A percentile compares a stretch with the other conserved stretches of the same genome.
These are phyloP conservation scores for Zhengitettix transpicula DNA, from an alignment of 2,888 invertebrate genomes.

Conservation along the genomic window DNA sequence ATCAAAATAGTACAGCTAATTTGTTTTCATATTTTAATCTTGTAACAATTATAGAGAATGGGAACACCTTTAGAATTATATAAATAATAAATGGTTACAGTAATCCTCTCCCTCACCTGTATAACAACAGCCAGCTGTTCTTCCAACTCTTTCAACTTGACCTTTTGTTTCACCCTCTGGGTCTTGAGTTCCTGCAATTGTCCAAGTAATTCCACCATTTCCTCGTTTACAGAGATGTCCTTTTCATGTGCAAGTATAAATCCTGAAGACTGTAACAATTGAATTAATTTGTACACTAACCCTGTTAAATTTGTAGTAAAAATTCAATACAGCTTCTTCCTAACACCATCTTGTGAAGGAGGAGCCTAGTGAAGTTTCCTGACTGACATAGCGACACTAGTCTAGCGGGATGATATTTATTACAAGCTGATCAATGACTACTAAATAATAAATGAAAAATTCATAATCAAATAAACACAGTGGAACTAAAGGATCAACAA, in stretches of 20 bases:
- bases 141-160: constrained; percentile 54
- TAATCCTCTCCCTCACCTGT: constrained; percentile 9
- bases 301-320: background rate
- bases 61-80: background rate
- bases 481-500: too few species aligned
- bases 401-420: background rate
- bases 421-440: background rate
- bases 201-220: constrained; percentile 36
- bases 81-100: background rate
- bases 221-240: background rate
- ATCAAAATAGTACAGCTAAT: too few species aligned
- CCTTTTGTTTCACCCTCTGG: constrained; percentile 51
- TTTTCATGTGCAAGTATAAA: background rate
- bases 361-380: too few species aligned
- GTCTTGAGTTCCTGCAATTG: constrained; percentile 54
- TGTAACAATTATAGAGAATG: background rate
- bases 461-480: too few species aligned
- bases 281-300: background rate
- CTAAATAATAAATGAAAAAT: too few species aligned
- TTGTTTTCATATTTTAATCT: too few species aligned
- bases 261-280: background rate
- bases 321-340: too few species aligned
- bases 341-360: too few species aligned
- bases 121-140: constrained; percentile 53
- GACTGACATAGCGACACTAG: background rate